Percentiles rank a stretch among this genome's conserved stretches.
Evolutionary conservation across 2,888 invertebrate genomes (phyloP).

Genomic region (Drosophila suboccidentalis): DNA sequence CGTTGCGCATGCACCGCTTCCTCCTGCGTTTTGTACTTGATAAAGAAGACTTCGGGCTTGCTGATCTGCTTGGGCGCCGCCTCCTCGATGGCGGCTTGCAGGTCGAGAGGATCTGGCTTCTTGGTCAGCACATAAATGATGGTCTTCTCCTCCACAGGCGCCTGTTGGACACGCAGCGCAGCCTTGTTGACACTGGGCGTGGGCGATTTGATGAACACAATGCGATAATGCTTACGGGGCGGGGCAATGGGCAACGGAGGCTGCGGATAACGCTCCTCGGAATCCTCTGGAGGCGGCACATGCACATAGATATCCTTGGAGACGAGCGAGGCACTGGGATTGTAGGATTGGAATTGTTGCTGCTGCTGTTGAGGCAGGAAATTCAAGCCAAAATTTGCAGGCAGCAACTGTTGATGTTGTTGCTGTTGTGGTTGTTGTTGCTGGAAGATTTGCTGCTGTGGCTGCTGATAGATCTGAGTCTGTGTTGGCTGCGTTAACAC

Average conservation of each 20-base stretch:
- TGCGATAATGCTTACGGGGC: conserved; percentile 84
- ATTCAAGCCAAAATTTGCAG: conserved; percentile 20
- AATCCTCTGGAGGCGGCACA: conserved; percentile 84
- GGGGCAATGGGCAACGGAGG: conserved; percentile 68
- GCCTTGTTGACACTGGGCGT: conserved; percentile 69
- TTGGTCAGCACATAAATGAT: conserved; percentile 85
- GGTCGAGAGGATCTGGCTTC: conserved; percentile 82
- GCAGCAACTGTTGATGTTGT: conserved; percentile 24
- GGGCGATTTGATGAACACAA: conserved; percentile 85
- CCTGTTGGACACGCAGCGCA: conserved; percentile 75
- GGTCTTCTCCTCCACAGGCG: conserved; percentile 84
- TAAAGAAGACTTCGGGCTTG: conserved; percentile 85
- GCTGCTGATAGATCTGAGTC: conserved; percentile 37
- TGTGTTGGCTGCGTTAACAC: conserved; percentile 49
- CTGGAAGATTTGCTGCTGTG: conserved; percentile 46
- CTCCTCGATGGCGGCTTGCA: conserved; percentile 81
- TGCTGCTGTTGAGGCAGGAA: conserved; percentile 38
- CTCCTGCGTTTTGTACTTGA: conserved; percentile 85
- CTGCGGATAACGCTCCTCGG: conserved; percentile 69
- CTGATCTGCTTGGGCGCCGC: conserved; percentile 80
- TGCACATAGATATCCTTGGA: conserved; percentile 85
- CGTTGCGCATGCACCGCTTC: conserved; percentile 85
- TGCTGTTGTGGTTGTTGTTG: conserved; percentile 44
- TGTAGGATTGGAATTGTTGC: conserved; percentile 33
- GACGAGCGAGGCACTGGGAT: conserved; percentile 61